Base-by-base conservation (phyloP, 2,888 invertebrate genomes). In the Pseudococcus jackbeardsleyi region DNA sequence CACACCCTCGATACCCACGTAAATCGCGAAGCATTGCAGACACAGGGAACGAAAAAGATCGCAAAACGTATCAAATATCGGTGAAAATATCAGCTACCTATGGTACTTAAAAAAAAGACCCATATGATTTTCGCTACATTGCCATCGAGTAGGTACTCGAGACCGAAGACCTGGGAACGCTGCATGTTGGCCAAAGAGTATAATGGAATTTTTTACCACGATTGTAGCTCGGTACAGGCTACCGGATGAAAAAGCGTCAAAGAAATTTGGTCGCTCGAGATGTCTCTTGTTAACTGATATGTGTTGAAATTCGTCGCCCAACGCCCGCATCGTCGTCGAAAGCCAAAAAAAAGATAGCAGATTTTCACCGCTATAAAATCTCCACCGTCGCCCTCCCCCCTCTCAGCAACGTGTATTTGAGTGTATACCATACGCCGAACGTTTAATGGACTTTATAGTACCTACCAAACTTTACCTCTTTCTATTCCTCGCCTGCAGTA, bases 251-350 rank as follows among this genome's bases (percentile, higher is more conserved):
- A 72, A 72, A 72, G 33, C 72, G 72, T 72, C 72, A 72, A 72
- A 72, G 72, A 72, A 72, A 72, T 33, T 72, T 72, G 72, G 72
- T 72, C 72, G 33, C 33, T 33, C 17, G 72, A 72, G 72, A 72
- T 72, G 72, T 72, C 72, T 72, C 72, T 26, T 72, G 72, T 72
- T 64, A 64, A 64, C 64, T 64, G 64, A 39, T 72, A 72, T 72
- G 33, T 33, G 72, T 72, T 72, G 72, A 72, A 39, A 33, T 72
- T 72, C 17, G 72, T 72, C 72, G 72, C 72, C 72, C 33, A 39
- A 15, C 15, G 72, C 72, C 72, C 72, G 72, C 72, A 72, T 72
- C 17, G 33, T 33, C 68, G 68, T 72, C 17, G 33, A 72, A 72
- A 72, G 72, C 72, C 72, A 33, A 39, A 72, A 17, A 72, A 72